A percentile compares a stretch with the other conserved stretches of the same genome.
These are phyloP conservation scores for Pelagia noctiluca DNA, from an alignment of 30 jellyfish, hydroid and myxozoan genomes.

Conservation along the genomic window DNA sequence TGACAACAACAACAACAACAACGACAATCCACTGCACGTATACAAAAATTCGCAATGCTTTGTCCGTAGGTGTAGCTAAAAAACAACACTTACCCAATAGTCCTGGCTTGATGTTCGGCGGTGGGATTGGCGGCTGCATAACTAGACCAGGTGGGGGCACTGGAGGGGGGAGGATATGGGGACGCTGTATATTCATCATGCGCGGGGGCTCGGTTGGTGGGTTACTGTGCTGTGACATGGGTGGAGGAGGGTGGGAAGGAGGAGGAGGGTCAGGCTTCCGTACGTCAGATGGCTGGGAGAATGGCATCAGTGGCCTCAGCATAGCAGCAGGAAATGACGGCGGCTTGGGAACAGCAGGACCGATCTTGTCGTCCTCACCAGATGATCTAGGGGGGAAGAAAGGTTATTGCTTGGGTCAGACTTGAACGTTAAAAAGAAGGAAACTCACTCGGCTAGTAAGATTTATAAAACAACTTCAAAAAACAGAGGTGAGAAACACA, in stretches of 20 bases:
- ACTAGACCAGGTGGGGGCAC: slow-evolving; percentile 63
- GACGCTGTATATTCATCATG: slow-evolving; percentile 55
- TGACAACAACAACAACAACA: no score
- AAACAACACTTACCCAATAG: slow-evolving; percentile 36
- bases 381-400: no score
- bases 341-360: slow-evolving; percentile 78
- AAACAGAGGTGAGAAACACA: no score
- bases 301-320: slow-evolving; percentile 55
- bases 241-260: slow-evolving; percentile 67
- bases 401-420: no score
- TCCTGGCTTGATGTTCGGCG: slow-evolving; percentile 72
- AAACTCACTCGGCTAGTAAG: no score
- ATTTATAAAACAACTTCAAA: no score
- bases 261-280: slow-evolving; percentile 64
- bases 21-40: no score
- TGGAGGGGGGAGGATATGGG: slow-evolving; percentile 67
- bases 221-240: slow-evolving; percentile 42
- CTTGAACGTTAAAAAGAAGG: no score
- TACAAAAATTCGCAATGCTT: no score
- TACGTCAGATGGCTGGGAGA: slow-evolving; percentile 43
- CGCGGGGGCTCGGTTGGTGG: slow-evolving; percentile 41
- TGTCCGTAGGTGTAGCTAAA: no score
- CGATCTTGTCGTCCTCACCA: slow-evolving; percentile 87
- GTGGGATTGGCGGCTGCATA: slow-evolving; percentile 79
- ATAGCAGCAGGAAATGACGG: slow-evolving; percentile 35